Evolutionary conservation across 2,797 vertebrate species (phyloP).

Genomic region (Scleropages formosus): DNA sequence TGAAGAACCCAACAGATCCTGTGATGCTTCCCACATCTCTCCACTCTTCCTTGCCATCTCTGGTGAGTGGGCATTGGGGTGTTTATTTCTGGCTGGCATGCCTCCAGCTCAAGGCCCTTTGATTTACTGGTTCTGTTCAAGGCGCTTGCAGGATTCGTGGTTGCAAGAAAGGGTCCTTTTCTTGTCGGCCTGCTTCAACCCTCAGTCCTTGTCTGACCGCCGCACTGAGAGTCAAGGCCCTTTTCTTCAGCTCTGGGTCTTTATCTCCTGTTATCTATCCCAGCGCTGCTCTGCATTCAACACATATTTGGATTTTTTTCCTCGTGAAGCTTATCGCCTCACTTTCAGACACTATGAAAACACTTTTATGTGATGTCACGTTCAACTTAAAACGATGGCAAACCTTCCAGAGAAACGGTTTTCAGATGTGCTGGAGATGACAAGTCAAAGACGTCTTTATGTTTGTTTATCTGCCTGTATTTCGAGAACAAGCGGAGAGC

Average conservation of each 20-base stretch:
- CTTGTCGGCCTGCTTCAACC: too few species aligned
- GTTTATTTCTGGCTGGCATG: too few species aligned
- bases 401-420: neutral
- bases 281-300: neutral
- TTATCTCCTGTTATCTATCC: too few species aligned
- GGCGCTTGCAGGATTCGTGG: too few species aligned
- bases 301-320: neutral
- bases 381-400: neutral
- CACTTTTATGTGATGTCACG: neutral
- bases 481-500: neutral
- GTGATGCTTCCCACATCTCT: neutral
- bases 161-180: too few species aligned
- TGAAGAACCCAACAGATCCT: too few species aligned
- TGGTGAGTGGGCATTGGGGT: too few species aligned
- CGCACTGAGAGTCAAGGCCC: too few species aligned
- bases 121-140: too few species aligned
- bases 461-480: neutral
- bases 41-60: neutral
- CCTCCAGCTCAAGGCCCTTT: too few species aligned
- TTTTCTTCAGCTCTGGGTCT: too few species aligned
- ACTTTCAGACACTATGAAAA: neutral
- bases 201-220: too few species aligned
- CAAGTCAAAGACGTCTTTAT: slow-evolving; percentile 4
- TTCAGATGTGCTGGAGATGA: slow-evolving; percentile 5
- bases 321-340: neutral